Evolutionary conservation across 2,888 invertebrate genomes (phyloP).

Genomic region (Euclidia mi): DNA sequence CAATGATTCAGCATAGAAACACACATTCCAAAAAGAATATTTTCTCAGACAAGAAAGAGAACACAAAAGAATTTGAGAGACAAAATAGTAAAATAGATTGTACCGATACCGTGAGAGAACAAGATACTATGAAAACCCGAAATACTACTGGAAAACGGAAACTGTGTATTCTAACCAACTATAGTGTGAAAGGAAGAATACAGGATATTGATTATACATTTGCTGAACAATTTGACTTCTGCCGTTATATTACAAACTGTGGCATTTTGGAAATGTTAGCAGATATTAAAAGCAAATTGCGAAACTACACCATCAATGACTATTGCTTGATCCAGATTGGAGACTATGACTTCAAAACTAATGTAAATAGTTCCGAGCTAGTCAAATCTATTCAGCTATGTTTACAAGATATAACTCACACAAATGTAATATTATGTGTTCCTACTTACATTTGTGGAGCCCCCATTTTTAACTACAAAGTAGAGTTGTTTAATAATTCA

Average conservation of each 20-base stretch:
- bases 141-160: not conserved
- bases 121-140: no score
- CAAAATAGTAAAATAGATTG: no score
- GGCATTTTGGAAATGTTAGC: not conserved
- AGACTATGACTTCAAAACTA: slow-evolving; percentile 6
- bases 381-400: slow-evolving; percentile 4
- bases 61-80: no score
- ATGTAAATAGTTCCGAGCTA: not conserved
- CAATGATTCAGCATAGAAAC: no score
- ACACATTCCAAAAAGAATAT: no score
- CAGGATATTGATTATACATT: slow-evolving; percentile 6
- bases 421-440: slow-evolving; percentile 14
- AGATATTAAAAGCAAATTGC: slow-evolving; percentile 6
- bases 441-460: slow-evolving; percentile 20
- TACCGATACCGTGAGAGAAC: no score
- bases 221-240: slow-evolving; percentile 7
- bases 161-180: not conserved
- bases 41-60: no score
- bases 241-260: slow-evolving; percentile 10
- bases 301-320: not conserved
- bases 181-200: not conserved
- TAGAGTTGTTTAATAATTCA: slow-evolving; percentile 23
- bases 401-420: slow-evolving; percentile 8
- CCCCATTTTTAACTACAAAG: slow-evolving; percentile 17
- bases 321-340: slow-evolving; percentile 14